Percentiles rank a stretch among this genome's conserved stretches.
These are phyloP conservation scores for Irena cyanogastra DNA, from an alignment of 2,113 vertebrate species.

Conservation along the genomic window DNA sequence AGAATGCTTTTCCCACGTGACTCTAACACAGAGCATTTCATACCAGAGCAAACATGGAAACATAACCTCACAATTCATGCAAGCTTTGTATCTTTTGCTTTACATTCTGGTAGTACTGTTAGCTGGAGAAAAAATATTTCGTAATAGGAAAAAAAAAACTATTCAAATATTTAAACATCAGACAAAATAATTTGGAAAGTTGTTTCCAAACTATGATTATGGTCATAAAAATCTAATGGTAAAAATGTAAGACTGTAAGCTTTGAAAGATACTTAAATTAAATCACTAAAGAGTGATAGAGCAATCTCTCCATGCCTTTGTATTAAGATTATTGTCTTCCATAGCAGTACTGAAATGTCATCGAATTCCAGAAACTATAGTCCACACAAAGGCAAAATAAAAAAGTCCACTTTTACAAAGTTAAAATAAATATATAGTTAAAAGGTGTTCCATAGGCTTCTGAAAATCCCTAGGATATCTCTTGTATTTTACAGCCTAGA, in stretches of 20 bases:
- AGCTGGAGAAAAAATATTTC: background rate
- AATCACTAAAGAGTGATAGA: background rate
- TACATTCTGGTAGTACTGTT: background rate
- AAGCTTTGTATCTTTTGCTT: background rate
- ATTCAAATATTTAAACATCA: background rate
- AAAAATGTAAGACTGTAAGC: background rate
- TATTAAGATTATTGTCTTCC: background rate
- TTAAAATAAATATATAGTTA: background rate
- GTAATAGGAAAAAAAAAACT: background rate
- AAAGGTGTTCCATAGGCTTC: background rate
- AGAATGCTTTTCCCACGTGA: background rate
- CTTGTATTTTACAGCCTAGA: background rate
- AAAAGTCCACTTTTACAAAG: background rate
- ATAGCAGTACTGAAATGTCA: background rate
- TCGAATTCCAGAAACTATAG: background rate
- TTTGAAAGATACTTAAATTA: background rate
- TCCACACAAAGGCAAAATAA: background rate
- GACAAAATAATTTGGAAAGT: background rate
- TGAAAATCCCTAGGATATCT: background rate
- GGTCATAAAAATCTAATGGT: background rate
- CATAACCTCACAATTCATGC: background rate
- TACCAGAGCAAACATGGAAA: background rate
- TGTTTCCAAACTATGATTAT: background rate
- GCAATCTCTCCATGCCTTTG: background rate
- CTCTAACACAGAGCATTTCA: background rate